phyloP scores from a whole-genome alignment of 1,140 invertebrate species.

The Ips nitidus region DNA sequence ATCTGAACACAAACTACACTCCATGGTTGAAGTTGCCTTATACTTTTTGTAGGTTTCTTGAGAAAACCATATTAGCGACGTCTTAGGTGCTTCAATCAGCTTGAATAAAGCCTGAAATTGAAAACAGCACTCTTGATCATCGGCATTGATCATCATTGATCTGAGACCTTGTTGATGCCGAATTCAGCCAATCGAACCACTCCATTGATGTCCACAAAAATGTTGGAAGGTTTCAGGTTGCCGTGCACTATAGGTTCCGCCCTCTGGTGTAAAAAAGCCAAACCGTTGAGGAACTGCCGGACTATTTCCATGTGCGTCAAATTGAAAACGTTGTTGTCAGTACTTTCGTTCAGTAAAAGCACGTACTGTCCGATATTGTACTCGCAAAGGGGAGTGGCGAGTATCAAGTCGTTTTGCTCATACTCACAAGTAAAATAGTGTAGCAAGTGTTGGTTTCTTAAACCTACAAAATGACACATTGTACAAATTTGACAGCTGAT shows the following conservation, averaged over 20 bases:
- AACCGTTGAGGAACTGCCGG: conserved; percentile 47
- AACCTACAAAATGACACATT: conserved; percentile 17
- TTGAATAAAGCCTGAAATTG: conserved; percentile 45
- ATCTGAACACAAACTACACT: conserved; percentile 47
- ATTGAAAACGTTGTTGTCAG: conserved; percentile 34
- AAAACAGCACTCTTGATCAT: background rate
- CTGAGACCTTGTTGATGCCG: conserved; percentile 49
- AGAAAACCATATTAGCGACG: conserved; percentile 51
- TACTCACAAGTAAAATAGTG: conserved; percentile 45
- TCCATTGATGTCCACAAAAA: conserved; percentile 49
- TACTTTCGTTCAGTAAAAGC: conserved; percentile 41
- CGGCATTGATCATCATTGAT: background rate
- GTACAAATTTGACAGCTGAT: background rate
- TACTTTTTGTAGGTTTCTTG: conserved; percentile 47
- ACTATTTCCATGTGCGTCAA: conserved; percentile 39
- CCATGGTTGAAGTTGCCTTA: conserved; percentile 38
- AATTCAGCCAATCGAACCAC: conserved; percentile 51
- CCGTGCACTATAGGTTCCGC: conserved; percentile 50
- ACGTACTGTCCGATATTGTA: conserved; percentile 50
- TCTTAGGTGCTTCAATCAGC: conserved; percentile 43
- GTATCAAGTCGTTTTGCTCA: conserved; percentile 44
- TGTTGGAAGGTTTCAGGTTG: conserved; percentile 53
- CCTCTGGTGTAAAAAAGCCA: conserved; percentile 49
- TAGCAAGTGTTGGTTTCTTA: conserved; percentile 45
- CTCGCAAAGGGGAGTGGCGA: conserved; percentile 49